A percentile compares a stretch with the other conserved stretches of the same genome.
phyloP scores from a whole-genome alignment of 2,888 invertebrate species.

The Gari tellinella region DNA sequence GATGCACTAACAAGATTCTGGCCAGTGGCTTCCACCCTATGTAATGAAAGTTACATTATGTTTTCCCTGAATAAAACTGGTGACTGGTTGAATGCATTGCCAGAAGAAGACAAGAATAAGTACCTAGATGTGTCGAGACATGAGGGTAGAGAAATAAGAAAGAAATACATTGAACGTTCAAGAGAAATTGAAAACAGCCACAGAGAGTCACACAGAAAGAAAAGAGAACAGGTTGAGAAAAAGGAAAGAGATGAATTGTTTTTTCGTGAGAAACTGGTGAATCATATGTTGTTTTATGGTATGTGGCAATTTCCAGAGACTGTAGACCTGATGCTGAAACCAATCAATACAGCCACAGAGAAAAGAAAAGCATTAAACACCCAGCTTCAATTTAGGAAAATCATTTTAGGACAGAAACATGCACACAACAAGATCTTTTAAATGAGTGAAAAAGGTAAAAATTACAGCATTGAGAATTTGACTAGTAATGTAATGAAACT shows the following conservation, averaged over 20 bases:
- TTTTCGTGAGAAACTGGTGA: conserved; percentile 7
- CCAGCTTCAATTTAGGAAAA: conserved; percentile 31
- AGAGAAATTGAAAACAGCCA: conserved; percentile 7
- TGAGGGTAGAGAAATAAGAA: conserved; percentile 18
- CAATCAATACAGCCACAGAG: not conserved
- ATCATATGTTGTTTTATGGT: conserved; percentile 27
- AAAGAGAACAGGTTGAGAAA: conserved; percentile 21
- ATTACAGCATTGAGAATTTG: conserved; percentile 13
- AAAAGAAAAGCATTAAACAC: conserved; percentile 28
- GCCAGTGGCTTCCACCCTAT: conserved; percentile 39
- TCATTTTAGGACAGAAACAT: conserved; percentile 27
- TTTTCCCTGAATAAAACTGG: conserved; percentile 28
- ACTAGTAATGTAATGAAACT: conserved; percentile 30
- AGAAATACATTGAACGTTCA: conserved; percentile 20
- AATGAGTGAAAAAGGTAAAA: conserved; percentile 24
- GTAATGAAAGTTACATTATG: conserved; percentile 39
- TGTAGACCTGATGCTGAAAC: conserved; percentile 16
- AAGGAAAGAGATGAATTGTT: conserved; percentile 16
- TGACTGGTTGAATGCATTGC: conserved; percentile 16
- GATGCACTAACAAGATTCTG: conserved; percentile 34
- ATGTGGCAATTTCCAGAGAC: conserved; percentile 43
- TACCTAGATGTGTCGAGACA: conserved; percentile 18
- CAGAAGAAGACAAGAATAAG: conserved; percentile 2
- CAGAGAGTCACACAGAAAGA: conserved; percentile 7
- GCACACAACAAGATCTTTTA: conserved; percentile 34